phyloP scores from a whole-genome alignment of 2,888 invertebrate genomes.

The Caenorhabditis sinica region DNA sequence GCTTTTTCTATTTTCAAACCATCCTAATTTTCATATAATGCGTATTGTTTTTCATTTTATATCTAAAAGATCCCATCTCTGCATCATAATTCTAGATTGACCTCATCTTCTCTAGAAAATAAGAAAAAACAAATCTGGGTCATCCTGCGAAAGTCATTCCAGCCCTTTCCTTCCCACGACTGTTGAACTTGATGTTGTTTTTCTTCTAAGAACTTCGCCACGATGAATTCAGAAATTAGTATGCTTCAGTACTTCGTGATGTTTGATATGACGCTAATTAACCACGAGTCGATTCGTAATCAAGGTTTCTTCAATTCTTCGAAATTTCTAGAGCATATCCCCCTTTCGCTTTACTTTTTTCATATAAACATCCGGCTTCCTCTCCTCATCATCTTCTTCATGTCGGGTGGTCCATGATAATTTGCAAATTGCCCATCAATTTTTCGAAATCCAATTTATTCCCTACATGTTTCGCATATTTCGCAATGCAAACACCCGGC shows the following conservation, averaged over 20 bases:
- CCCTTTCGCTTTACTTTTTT: neutral
- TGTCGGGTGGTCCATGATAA: slow-evolving; percentile 14
- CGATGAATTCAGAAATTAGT: neutral
- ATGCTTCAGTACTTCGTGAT: neutral
- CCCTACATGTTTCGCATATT: slow-evolving; percentile 10
- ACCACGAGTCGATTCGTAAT: neutral
- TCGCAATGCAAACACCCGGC: slow-evolving; percentile 18
- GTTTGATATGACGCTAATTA: neutral
- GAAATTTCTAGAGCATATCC: neutral
- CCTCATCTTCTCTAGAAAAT: no score
- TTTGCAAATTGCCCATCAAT: neutral
- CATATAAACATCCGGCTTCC: slow-evolving; percentile 8
- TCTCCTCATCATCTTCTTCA: neutral
- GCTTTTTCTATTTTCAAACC: no score
- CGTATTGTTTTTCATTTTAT: no score
- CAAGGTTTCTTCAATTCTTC: neutral
- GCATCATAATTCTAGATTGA: no score
- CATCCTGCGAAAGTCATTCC: no score
- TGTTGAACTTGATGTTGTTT: no score
- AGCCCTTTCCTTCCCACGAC: no score
- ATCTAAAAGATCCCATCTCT: no score
- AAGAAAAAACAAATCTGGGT: no score
- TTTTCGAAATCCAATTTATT: slow-evolving; percentile 27
- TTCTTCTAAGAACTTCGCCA: neutral
- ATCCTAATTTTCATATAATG: no score